Conservation (phyloP, 2,888 invertebrate species). For the Sclerodermus sp. region DNA sequence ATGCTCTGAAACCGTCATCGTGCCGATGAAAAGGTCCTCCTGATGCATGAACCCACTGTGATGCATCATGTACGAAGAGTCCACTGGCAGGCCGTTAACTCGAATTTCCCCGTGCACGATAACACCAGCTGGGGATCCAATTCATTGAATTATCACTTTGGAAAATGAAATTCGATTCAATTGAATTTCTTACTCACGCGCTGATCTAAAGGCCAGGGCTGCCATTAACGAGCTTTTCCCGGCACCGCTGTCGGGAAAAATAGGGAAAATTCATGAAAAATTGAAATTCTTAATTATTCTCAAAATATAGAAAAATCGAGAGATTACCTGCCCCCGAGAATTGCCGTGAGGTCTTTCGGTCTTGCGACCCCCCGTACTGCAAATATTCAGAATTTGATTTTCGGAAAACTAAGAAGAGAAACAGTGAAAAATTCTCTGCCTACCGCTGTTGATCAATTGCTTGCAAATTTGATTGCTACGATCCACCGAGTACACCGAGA, state of each 20-base stretch:
- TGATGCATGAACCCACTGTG: slow-evolving; percentile 90
- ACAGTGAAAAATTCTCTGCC: too few relatives aligned
- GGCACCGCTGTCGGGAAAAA: slow-evolving; percentile 67
- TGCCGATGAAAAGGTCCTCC: slow-evolving; percentile 84
- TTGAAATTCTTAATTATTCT: not conserved
- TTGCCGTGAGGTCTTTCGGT: slow-evolving; percentile 78
- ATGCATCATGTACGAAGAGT: slow-evolving; percentile 72
- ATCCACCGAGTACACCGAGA: slow-evolving; percentile 70
- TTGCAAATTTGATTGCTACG: slow-evolving; percentile 61
- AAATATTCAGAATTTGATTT: slow-evolving; percentile 27
- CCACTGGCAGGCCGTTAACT: slow-evolving; percentile 74
- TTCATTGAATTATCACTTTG: too few relatives aligned
- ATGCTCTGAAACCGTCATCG: slow-evolving; percentile 85
- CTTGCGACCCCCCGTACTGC: slow-evolving; percentile 79
- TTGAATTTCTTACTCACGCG: slow-evolving; percentile 62
- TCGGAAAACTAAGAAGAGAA: not conserved
- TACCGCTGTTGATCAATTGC: slow-evolving; percentile 77
- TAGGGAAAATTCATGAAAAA: slow-evolving; percentile 34
- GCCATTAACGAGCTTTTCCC: slow-evolving; percentile 90
- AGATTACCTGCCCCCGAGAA: slow-evolving; percentile 81
- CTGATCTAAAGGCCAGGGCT: slow-evolving; percentile 75
- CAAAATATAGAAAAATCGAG: slow-evolving; percentile 10
- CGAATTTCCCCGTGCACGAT: slow-evolving; percentile 77
- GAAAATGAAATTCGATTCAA: not conserved
- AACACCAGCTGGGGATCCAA: slow-evolving; percentile 58